Evolutionary conservation across 2,797 vertebrate genomes (phyloP), one percentile per base, ranked within the genome.

Genomic region (Spheniscus humboldti): DNA sequence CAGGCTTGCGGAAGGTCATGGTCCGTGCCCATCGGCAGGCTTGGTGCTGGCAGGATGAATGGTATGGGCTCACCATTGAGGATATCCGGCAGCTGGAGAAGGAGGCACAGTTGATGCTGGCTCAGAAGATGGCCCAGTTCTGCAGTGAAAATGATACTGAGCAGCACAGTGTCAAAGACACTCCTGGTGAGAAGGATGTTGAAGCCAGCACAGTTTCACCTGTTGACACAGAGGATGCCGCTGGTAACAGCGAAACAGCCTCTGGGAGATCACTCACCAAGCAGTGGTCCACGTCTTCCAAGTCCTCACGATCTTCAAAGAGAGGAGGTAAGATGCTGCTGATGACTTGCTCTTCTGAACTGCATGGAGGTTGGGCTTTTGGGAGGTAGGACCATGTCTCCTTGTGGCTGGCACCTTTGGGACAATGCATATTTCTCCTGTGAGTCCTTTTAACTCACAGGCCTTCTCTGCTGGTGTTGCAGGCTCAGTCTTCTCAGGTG

Each of bases 31-130:
- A 99, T 96, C 98, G 99, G 31, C 99, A 99, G 98, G 99, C 99
- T 3, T 99, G 99, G 99, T 99, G 99, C 98, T 99, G 99, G 99
- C 99, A 99, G 98, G 99, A 99, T 2, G 99, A 99, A 73, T 99
- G 99, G 99, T 99, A 98, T 0, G 99, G 99, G 43, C 98, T 99
- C 89, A 99, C 98, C 97, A 99, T 99, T 9, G 99, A 99, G 91
- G 99, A 99, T 97, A 99, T 99, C 97, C 96, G 99, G 91, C 98
- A 98, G 97, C 98, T 99, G 97, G 99, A 99, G 98, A 99, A 99
- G 96, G 99, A 99, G 97, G 99, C 99, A 0, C 99, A 99, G 98
- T 96, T 99, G 92, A 99, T 99, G 96, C 96, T 99, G 52, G 99
- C 99, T 11, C 99, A 99, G 96, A 99, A 99, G 98, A 99, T 99